Percentiles rank a stretch among this genome's conserved stretches.
Conservation (phyloP, 1,140 invertebrate genomes). For the Drosophila takahashii region DNA sequence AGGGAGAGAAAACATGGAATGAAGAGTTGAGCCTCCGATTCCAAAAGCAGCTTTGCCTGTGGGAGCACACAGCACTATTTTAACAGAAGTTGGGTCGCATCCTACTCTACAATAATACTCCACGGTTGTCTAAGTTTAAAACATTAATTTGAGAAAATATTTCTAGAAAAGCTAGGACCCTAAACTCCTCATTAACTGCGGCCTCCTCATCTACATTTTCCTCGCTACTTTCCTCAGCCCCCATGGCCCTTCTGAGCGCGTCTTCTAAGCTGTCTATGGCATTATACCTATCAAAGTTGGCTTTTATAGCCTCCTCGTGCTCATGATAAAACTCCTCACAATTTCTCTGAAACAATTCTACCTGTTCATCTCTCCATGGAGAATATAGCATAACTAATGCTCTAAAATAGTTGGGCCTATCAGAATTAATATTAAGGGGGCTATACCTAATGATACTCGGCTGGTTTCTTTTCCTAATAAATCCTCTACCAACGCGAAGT, state of each 20-base stretch:
- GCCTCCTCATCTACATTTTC: background rate
- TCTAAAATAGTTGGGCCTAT: background rate
- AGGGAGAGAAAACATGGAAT: conserved; percentile 1
- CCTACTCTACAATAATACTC: background rate
- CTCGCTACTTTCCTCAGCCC: background rate
- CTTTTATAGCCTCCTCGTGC: no score
- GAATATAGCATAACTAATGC: background rate
- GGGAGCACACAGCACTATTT: background rate
- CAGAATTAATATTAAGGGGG: background rate
- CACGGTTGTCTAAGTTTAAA: no score
- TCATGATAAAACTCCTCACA: no score
- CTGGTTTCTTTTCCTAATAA: background rate
- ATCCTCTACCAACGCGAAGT: background rate
- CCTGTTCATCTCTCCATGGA: background rate
- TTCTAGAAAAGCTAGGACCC: background rate
- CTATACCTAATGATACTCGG: no score
- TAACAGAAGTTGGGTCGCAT: background rate
- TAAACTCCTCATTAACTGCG: background rate
- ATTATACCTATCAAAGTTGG: background rate
- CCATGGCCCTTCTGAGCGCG: background rate
- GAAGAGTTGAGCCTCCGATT: background rate
- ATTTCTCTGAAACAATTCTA: background rate
- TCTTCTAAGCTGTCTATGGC: background rate
- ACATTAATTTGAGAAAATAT: background rate
- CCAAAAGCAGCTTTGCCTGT: background rate